These are phyloP conservation scores for Dolichotis patagonum DNA, from an alignment of 2,113 vertebrate species.

Conservation along the genomic window DNA sequence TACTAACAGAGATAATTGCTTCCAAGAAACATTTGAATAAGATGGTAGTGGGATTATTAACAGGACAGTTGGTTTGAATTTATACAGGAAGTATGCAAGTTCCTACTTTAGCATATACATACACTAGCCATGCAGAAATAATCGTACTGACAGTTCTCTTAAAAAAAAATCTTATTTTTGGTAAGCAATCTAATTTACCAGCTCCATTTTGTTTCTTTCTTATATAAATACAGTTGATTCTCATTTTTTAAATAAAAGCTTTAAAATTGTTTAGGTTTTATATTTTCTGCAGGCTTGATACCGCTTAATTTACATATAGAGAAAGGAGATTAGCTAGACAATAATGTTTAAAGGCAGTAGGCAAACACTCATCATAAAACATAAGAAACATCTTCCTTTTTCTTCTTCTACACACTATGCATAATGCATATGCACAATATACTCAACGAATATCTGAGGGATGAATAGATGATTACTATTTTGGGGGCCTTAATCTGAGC, in stretches of 20 bases:
- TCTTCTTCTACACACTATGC: neutral
- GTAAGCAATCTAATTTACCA: neutral
- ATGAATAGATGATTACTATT: neutral
- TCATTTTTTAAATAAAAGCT: neutral
- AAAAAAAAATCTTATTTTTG: neutral
- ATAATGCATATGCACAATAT: neutral
- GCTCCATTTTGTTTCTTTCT: neutral
- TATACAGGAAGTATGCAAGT: neutral
- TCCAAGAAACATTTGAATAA: slow-evolving; percentile 23
- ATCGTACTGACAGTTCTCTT: neutral
- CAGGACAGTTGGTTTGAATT: neutral
- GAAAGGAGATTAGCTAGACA: neutral
- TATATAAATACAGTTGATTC: neutral
- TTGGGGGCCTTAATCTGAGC: neutral
- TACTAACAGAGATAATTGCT: slow-evolving; percentile 3
- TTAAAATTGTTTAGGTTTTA: neutral
- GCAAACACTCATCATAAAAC: neutral
- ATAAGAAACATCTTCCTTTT: neutral
- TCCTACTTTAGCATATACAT: neutral
- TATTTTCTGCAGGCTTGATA: neutral
- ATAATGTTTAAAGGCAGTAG: neutral
- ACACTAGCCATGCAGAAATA: neutral
- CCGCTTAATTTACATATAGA: neutral
- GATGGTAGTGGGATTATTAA: slow-evolving; percentile 31
- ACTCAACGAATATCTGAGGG: neutral